Base-by-base conservation (phyloP, 2,797 vertebrate species). In the Clarias fuscus region DNA sequence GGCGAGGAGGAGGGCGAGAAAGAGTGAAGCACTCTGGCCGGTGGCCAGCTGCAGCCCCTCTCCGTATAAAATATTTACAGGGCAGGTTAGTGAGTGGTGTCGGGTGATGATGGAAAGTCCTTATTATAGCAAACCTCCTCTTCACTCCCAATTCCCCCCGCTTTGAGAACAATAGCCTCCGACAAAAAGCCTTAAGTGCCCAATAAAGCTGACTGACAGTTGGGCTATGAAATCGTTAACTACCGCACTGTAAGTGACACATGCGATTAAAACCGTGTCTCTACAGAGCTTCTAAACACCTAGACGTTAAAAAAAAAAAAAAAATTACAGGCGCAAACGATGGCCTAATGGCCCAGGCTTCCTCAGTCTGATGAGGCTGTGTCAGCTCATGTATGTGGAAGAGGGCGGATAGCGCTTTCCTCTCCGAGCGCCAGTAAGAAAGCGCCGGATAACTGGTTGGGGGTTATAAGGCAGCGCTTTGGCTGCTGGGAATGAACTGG, bases 81-180 rank as follows among this genome's bases (percentile, higher is more conserved):
- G 91, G 94, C 93, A 93, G 94, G 93, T 95, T 95, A 96, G 95
- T 96, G 94, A 93, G 94, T 94, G 95, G 95, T 97, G 96, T 97
- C 96, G 88, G 94, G 94, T 97, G 95, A 94, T 97, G 95, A 96
- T 92, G 94, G 93, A 96, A 94, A 95, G 93, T 53, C 83, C 95
- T 96, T 97, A 96, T 97, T 97, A 97, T 96, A 98, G 97, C 95
- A 94, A 94, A 93, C 94, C 93, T 92, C 94, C 91, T 93, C 92
- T 94, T 93, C 92, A 94, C 95, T 93, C 92, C 92, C 93, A 92
- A 93, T 94, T 94, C 95, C 92, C 90, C 91, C 91, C 87, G 88
- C 93, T 86, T 93, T 94, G 93, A 94, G 91, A 90, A 93, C 91
- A 91, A 93, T 91, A 90, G 91, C 90, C 87, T 90, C 68, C 65